phyloP scores from a whole-genome alignment of 1,140 invertebrate genomes.

The Calliopsis andreniformis region DNA sequence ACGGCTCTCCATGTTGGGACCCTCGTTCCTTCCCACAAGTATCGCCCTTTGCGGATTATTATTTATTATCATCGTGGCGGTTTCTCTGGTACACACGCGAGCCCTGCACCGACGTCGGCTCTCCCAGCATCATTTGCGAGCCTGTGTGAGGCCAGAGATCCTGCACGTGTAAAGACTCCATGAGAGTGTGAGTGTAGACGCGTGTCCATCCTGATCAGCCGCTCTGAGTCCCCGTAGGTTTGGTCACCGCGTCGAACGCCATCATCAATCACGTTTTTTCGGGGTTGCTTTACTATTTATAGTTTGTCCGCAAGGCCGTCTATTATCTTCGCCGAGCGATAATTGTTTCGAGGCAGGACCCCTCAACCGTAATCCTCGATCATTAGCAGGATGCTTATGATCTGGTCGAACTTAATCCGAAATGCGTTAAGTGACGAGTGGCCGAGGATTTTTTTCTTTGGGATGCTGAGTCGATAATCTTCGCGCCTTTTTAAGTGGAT shows the following conservation, averaged over 20 bases:
- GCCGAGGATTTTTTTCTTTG: no score
- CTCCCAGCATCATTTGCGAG: slow-evolving; percentile 39
- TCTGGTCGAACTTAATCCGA: slow-evolving; percentile 17
- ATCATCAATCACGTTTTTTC: slow-evolving; percentile 77
- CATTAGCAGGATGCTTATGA: slow-evolving; percentile 33
- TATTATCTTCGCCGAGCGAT: slow-evolving; percentile 73
- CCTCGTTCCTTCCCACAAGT: slow-evolving; percentile 67
- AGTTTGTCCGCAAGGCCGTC: slow-evolving; percentile 65
- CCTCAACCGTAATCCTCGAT: slow-evolving; percentile 20
- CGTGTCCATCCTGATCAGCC: slow-evolving; percentile 54
- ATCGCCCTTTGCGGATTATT: slow-evolving; percentile 76
- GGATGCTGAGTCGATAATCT: no score
- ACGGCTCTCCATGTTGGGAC: slow-evolving; percentile 53
- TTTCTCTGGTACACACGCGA: slow-evolving; percentile 41
- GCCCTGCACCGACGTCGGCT: neutral
- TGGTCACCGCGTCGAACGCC: slow-evolving; percentile 59
- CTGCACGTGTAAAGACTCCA: slow-evolving; percentile 5
- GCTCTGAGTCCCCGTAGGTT: slow-evolving; percentile 54
- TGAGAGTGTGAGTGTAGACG: slow-evolving; percentile 31
- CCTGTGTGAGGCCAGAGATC: slow-evolving; percentile 12
- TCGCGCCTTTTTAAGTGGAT: neutral
- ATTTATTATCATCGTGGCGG: slow-evolving; percentile 75
- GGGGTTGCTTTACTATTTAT: slow-evolving; percentile 71
- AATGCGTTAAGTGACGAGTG: no score
- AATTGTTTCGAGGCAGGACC: slow-evolving; percentile 65